Conservation (phyloP, 2,888 invertebrate genomes). For the Dynastes tityus region DNA sequence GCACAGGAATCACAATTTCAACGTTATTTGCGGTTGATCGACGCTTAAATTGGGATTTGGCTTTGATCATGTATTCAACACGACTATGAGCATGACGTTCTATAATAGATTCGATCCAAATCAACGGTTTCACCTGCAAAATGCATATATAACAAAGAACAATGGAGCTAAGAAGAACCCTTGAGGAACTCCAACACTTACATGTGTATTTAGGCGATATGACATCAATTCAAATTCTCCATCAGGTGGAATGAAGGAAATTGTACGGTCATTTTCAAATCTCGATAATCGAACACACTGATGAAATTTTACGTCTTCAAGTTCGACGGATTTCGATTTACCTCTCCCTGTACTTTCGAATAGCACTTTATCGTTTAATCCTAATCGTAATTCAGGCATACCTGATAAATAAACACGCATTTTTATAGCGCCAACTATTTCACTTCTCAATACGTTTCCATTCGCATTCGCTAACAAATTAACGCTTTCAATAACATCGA, state of each 20-base stretch:
- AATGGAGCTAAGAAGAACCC: too few relatives aligned
- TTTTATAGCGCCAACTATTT: conserved; percentile 98
- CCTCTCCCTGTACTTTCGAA: conserved; percentile 98
- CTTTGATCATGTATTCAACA: conserved; percentile 99
- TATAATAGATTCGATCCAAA: conserved; percentile 99
- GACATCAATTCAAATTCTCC: conserved; percentile 99
- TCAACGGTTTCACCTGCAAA: conserved; percentile 85
- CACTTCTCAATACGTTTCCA: conserved; percentile 96
- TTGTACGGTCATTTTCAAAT: conserved; percentile 98
- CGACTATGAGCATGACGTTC: conserved; percentile 97
- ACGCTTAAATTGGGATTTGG: conserved; percentile 97
- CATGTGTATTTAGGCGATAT: conserved; percentile 96
- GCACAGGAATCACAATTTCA: conserved; percentile 96
- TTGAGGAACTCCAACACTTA: conserved; percentile 54
- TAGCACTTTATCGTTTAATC: conserved; percentile 97
- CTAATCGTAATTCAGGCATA: conserved; percentile 97
- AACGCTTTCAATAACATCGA: conserved; percentile 99
- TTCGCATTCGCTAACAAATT: conserved; percentile 96
- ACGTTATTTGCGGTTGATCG: conserved; percentile 99
- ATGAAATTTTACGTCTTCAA: conserved; percentile 99
- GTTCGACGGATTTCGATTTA: conserved; percentile 97
- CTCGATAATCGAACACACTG: conserved; percentile 97
- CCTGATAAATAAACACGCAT: conserved; percentile 99
- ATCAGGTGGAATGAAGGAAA: conserved; percentile 98
- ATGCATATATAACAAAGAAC: neutral